phyloP scores from a whole-genome alignment of 2,888 invertebrate genomes.

The Fragum sueziense region DNA sequence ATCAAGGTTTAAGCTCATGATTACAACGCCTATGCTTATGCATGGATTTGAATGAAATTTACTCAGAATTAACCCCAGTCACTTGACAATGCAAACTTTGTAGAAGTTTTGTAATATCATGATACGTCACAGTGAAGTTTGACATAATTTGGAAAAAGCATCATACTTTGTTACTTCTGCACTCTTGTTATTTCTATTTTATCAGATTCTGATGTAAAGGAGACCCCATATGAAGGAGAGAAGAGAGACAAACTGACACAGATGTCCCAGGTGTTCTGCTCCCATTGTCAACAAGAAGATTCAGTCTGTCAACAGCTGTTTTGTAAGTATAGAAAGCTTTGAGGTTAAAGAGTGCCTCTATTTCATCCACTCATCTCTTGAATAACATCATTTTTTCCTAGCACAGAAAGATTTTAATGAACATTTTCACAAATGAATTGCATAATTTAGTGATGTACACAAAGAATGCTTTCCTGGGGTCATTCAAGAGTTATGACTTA shows the following conservation, averaged over 20 bases:
- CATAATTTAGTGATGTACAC: not conserved
- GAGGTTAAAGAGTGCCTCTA: not conserved
- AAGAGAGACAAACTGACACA: conserved; percentile 31
- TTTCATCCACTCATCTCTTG: not conserved
- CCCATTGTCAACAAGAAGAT: conserved; percentile 34
- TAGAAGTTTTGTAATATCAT: no score
- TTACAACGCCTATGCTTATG: not conserved
- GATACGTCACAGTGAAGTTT: no score
- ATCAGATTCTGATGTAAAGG: conserved; percentile 37
- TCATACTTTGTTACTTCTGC: no score
- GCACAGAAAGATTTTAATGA: not conserved
- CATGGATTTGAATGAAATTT: not conserved
- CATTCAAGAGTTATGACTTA: not conserved
- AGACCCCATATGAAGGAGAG: conserved; percentile 33
- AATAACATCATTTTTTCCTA: not conserved
- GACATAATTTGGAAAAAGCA: no score
- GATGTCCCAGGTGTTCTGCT: conserved; percentile 48
- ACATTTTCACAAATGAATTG: not conserved
- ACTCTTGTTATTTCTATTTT: no score
- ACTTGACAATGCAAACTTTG: not conserved
- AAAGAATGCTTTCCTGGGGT: no score
- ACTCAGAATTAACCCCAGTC: not conserved
- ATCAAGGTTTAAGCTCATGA: not conserved
- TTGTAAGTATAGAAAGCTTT: conserved; percentile 27
- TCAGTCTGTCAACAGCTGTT: conserved; percentile 36